Conservation (phyloP, 1,140 invertebrate genomes). For the Drosophila novamexicana region DNA sequence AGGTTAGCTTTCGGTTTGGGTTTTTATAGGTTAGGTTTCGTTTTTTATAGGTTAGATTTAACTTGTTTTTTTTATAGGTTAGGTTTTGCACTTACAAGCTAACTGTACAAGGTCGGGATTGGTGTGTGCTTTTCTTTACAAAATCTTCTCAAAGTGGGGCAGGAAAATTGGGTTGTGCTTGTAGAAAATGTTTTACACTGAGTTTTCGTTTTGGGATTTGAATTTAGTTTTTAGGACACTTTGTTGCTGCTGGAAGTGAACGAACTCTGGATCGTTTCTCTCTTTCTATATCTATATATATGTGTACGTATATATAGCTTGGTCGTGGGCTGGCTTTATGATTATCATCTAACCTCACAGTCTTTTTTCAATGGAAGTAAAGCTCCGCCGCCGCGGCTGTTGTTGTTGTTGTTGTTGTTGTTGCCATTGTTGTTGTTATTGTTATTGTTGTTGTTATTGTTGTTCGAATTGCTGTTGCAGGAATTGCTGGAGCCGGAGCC, state of each 20-base stretch:
- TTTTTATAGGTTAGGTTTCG: too few relatives aligned
- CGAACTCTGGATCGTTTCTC: constrained; percentile 22
- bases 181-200: neutral
- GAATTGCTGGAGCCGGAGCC: constrained; percentile 65
- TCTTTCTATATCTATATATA: neutral
- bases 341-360: constrained; percentile 94
- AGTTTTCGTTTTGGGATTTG: neutral
- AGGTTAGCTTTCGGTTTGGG: too few relatives aligned
- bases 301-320: constrained; percentile 11
- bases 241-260: constrained; percentile 48
- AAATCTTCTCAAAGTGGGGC: neutral
- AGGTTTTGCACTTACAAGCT: constrained; percentile 49
- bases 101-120: constrained; percentile 64
- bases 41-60: neutral
- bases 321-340: constrained; percentile 52
- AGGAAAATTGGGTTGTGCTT: neutral
- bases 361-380: constrained; percentile 90
- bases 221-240: constrained; percentile 36
- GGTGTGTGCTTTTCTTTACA: constrained; percentile 19
- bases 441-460: constrained; percentile 46
- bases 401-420: constrained; percentile 58
- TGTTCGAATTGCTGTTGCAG: constrained; percentile 67
- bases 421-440: constrained; percentile 48
- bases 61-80: neutral
- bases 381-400: constrained; percentile 56